These are phyloP conservation scores for Amiota communis DNA, from an alignment of 2,888 invertebrate species.

Conservation along the genomic window DNA sequence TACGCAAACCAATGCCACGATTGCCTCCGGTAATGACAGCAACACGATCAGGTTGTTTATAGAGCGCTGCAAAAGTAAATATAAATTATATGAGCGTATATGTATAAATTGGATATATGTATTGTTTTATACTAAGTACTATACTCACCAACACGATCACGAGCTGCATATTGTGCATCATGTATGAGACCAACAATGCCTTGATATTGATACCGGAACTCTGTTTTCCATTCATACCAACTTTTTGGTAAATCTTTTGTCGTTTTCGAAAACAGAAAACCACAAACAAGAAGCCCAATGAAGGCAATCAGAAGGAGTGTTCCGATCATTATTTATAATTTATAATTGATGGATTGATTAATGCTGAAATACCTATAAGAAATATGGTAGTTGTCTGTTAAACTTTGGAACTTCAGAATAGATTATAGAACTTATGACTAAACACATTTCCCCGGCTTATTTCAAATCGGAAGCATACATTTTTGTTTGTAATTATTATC, in stretches of 20 bases:
- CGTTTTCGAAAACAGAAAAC: conserved; percentile 70
- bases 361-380: too few species aligned
- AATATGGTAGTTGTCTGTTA: too few species aligned
- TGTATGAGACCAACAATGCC: conserved; percentile 68
- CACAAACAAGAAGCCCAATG: conserved; percentile 54
- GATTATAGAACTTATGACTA: too few species aligned
- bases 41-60: conserved; percentile 79
- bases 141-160: conserved; percentile 70
- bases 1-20: conserved; percentile 86
- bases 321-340: conserved; percentile 44
- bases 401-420: too few species aligned
- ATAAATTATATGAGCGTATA: neutral
- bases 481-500: too few species aligned
- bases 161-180: conserved; percentile 61
- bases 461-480: too few species aligned
- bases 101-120: conserved; percentile 36
- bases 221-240: conserved; percentile 72
- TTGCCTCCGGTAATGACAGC: conserved; percentile 91
- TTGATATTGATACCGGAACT: conserved; percentile 69
- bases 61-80: conserved; percentile 75
- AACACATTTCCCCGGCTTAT: too few species aligned
- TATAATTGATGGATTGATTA: too few species aligned
- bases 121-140: conserved; percentile 25
- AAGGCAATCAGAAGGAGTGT: conserved; percentile 48
- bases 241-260: conserved; percentile 71